Base-by-base conservation (phyloP, 64 coral and sea anemone species). In the Anthopleura sola region DNA sequence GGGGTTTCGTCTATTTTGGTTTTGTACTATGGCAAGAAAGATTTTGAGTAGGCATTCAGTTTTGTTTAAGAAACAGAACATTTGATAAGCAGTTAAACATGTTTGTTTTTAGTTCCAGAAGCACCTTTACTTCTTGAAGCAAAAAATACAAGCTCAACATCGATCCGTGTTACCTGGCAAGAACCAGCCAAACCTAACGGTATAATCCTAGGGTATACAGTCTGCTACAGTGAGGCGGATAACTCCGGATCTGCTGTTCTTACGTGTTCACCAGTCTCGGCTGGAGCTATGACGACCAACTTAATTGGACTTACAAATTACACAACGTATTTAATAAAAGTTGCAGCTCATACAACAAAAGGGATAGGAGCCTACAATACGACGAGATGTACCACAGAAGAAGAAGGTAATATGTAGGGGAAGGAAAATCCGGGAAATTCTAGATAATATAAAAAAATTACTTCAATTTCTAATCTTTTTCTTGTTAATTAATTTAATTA, bases 321-420 rank as follows among this genome's bases (percentile, higher is more conserved):
- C 58, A 90, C 88, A 11, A 23, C 82, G 47, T 90, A 90, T 32
- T 75, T 26, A 7, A 77, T 90, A 24, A 49, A 28, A 36, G 88
- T 90, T 26, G 81, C 88, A 15, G 80, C 79, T n/a, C 57, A 77
- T 44, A 90, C 88, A 36, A 44, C 18, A 44, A 54, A 31, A 60
- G 88, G 88, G 37, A 28, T 7, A 37, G 88, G 81, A 15, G 36
- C 31, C 29, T 48, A 33, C 58, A 68, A 57, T 49, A 62, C 19
- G 48, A 49, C 57, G 28, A 49, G 56, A 47, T 68, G 78, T 17
- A 82, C 55, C 23, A 89, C 87, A 20, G 81, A 83, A n/a, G 80
- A 90, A 50, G 64, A 28, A 90, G 81, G 88, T 90, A 50, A 75
- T 53, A 28, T n/a, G n/a, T n/a, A 62, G 34, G 6, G 40, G 9